These are phyloP conservation scores for Chloroclysta siterata DNA, from an alignment of 2,888 invertebrate genomes.

Conservation along the genomic window DNA sequence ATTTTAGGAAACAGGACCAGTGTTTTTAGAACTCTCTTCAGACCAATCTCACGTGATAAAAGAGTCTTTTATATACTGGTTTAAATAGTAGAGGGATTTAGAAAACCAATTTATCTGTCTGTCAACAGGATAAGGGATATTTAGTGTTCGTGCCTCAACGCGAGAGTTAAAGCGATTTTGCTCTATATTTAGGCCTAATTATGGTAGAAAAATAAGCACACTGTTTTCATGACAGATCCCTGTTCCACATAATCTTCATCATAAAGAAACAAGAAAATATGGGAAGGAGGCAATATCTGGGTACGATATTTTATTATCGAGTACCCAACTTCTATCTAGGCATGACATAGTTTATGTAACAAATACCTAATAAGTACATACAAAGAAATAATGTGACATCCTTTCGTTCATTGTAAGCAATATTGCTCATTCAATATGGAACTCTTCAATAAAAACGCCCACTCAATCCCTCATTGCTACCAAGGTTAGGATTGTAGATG, in stretches of 20 bases:
- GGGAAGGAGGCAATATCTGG: too few relatives aligned
- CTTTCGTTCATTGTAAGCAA: conserved; percentile 25
- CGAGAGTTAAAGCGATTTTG: conserved; percentile 50
- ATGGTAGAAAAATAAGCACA: conserved; percentile 37
- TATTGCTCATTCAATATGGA: conserved; percentile 43
- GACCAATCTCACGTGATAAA: background rate
- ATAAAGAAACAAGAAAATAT: too few relatives aligned
- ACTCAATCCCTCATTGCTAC: conserved; percentile 48
- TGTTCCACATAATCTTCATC: background rate
- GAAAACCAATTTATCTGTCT: conserved; percentile 76
- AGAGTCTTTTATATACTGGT: conserved; percentile 42
- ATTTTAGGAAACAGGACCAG: conserved; percentile 36
- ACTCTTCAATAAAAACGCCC: conserved; percentile 52
- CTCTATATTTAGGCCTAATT: conserved; percentile 54
- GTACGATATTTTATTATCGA: background rate
- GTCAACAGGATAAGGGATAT: conserved; percentile 70
- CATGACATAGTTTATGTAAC: conserved; percentile 13
- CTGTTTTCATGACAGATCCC: conserved; percentile 16
- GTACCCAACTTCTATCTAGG: background rate
- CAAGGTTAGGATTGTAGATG: conserved; percentile 50
- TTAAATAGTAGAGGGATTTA: conserved; percentile 54
- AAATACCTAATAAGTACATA: conserved; percentile 4
- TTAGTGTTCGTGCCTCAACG: conserved; percentile 54
- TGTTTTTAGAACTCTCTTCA: conserved; percentile 20
- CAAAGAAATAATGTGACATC: conserved; percentile 14